These are phyloP conservation scores for Anadara kagoshimensis DNA, from an alignment of 1,140 invertebrate species.

Conservation along the genomic window DNA sequence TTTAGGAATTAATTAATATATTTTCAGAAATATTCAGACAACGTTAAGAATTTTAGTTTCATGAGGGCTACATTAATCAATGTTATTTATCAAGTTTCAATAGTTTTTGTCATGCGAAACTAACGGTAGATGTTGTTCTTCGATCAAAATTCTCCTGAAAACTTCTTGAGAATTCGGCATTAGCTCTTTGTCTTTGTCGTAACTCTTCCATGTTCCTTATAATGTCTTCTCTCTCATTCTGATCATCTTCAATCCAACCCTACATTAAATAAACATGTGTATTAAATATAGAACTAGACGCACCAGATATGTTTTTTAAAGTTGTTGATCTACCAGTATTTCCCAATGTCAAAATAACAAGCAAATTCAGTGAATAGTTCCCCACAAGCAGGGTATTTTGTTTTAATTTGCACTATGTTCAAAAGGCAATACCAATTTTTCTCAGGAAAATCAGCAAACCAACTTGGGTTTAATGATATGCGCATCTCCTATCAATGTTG, in stretches of 20 bases:
- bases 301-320: not conserved
- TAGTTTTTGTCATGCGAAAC: no score
- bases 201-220: constrained; percentile 40
- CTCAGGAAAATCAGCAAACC: no score
- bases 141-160: not conserved
- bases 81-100: no score
- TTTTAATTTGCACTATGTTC: not conserved
- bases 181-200: constrained; percentile 30
- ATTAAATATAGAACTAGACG: not conserved
- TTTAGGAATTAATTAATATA: no score
- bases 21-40: no score
- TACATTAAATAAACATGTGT: constrained; percentile 4
- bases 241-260: constrained; percentile 52
- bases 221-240: constrained; percentile 27
- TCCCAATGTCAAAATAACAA: not conserved
- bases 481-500: no score
- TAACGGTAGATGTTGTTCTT: not conserved
- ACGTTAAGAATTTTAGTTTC: no score
- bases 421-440: no score
- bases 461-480: no score
- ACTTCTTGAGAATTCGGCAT: constrained; percentile 9
- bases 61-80: no score
- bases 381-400: not conserved
- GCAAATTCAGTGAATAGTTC: not conserved
- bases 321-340: not conserved